Conservation (phyloP, 2,888 invertebrate species). For the Troides oblongomaculatus region DNA sequence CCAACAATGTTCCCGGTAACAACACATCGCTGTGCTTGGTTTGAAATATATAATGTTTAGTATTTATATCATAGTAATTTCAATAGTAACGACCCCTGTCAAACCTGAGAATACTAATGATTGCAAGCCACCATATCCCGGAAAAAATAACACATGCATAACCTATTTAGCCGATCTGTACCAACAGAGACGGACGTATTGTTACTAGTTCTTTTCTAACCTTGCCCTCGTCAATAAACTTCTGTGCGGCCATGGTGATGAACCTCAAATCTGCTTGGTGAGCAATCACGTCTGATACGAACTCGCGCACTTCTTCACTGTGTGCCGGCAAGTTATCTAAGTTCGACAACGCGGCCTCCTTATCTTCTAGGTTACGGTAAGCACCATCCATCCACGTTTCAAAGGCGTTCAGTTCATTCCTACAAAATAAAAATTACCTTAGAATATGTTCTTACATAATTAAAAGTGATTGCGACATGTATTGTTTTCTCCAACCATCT, state of each 20-base stretch:
- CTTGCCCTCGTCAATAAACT: constrained; percentile 97
- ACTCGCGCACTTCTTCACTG: constrained; percentile 90
- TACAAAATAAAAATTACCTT: constrained; percentile 42
- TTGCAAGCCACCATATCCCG: too few species aligned
- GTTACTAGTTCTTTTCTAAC: constrained; percentile 56
- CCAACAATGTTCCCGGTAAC: too few species aligned
- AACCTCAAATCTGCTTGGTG: constrained; percentile 97
- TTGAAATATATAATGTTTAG: too few species aligned
- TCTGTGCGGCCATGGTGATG: constrained; percentile 97
- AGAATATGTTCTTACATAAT: not conserved
- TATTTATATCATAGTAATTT: too few species aligned
- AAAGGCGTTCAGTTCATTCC: constrained; percentile 89
- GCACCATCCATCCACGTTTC: constrained; percentile 92
- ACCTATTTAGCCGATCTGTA: too few species aligned
- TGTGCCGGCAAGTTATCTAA: constrained; percentile 85
- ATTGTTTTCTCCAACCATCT: too few species aligned
- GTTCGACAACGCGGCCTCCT: constrained; percentile 90
- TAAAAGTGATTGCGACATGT: too few species aligned
- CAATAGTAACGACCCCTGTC: too few species aligned
- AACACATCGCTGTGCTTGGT: too few species aligned
- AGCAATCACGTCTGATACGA: constrained; percentile 95
- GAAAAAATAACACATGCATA: too few species aligned
- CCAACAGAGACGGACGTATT: too few species aligned
- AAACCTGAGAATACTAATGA: too few species aligned
- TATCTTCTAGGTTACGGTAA: constrained; percentile 89